Conservation (phyloP, 1,140 invertebrate species). For the Drosophila elegans region DNA sequence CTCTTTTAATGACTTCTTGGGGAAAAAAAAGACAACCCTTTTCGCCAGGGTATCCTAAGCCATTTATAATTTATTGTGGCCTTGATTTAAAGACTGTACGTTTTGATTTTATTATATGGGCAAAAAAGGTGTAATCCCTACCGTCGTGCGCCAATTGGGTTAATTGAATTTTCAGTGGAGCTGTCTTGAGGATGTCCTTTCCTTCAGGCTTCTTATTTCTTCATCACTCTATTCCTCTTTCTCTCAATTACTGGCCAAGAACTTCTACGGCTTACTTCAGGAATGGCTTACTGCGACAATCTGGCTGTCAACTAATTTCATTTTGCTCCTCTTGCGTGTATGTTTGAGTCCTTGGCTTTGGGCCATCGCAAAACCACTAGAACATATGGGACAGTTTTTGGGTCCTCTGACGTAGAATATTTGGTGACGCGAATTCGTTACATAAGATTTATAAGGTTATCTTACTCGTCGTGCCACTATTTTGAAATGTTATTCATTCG, state of each 20-base stretch:
- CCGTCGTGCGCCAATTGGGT: constrained; percentile 55
- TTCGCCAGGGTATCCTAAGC: constrained; percentile 42
- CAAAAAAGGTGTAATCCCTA: constrained; percentile 24
- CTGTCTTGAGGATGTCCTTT: constrained; percentile 7
- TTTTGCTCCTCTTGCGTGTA: constrained; percentile 38
- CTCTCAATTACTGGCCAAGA: constrained; percentile 1
- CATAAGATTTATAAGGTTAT: no score
- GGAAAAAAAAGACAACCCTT: constrained; percentile 44
- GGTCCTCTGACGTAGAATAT: neutral
- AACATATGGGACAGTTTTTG: constrained; percentile 34
- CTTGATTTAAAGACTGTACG: constrained; percentile 23
- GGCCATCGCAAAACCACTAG: constrained; percentile 39
- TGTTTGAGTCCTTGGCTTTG: constrained; percentile 33
- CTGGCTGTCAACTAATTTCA: constrained; percentile 75
- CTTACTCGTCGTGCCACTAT: no score
- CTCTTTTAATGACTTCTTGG: constrained; percentile 58
- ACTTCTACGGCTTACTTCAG: constrained; percentile 12
- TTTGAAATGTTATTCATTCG: no score
- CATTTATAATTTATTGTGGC: constrained; percentile 58
- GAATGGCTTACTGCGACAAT: constrained; percentile 38
- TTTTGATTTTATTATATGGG: constrained; percentile 35
- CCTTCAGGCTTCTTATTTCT: neutral
- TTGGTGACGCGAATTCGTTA: neutral
- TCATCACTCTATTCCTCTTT: neutral
- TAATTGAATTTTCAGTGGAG: constrained; percentile 74